These are phyloP conservation scores for Ambastaia sidthimunki DNA, from an alignment of 2,797 vertebrate species.

Conservation along the genomic window DNA sequence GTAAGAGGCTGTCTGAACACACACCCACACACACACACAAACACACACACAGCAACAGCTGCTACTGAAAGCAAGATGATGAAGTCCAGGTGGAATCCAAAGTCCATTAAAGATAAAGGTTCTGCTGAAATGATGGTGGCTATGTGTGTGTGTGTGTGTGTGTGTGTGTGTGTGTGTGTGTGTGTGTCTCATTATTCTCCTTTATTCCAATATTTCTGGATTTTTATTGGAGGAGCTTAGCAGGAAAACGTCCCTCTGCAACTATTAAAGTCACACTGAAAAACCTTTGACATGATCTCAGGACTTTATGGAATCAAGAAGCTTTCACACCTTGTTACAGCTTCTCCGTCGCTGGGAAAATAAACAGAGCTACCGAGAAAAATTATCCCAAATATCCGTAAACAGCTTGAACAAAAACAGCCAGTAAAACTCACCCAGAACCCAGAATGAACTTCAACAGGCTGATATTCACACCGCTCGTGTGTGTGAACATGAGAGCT, in stretches of 20 bases:
- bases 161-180: conserved; percentile 18
- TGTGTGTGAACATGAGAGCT: conserved; percentile 32
- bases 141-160: conserved; percentile 11
- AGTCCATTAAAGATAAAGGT: conserved; percentile 56
- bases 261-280: conserved; percentile 60
- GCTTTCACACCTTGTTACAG: conserved; percentile 58
- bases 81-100: conserved; percentile 76
- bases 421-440: not conserved
- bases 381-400: conserved; percentile 44
- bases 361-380: not conserved
- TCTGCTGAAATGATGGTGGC: conserved; percentile 18
- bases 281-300: conserved; percentile 58
- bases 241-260: conserved; percentile 55
- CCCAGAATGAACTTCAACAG: not conserved
- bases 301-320: conserved; percentile 61
- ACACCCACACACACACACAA: conserved; percentile 44
- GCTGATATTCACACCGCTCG: not conserved
- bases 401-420: not conserved
- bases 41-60: conserved; percentile 50
- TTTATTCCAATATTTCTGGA: conserved; percentile 43
- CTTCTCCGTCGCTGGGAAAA: conserved; percentile 26
- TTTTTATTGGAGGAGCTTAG: conserved; percentile 55
- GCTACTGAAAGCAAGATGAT: conserved; percentile 68
- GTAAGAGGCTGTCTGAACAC: conserved; percentile 61
- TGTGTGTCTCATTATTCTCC: conserved; percentile 42